phyloP scores from a whole-genome alignment of 2,797 vertebrate genomes.

The Neostethus bicornis region DNA sequence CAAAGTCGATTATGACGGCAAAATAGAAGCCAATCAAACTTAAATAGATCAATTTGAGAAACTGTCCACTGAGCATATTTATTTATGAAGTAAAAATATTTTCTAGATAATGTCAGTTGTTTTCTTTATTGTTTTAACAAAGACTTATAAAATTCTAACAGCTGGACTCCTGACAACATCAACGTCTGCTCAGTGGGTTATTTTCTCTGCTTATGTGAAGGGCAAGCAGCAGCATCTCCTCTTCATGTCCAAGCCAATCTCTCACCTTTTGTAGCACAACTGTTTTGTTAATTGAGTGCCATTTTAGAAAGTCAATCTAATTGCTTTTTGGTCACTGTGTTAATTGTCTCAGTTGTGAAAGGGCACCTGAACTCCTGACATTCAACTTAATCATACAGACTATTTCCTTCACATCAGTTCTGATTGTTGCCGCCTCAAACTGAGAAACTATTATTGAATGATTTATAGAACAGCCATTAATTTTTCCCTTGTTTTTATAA shows the following conservation, averaged over 20 bases:
- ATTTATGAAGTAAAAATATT: too few relatives aligned
- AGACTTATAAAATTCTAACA: conserved; percentile 6
- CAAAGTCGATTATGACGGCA: too few relatives aligned
- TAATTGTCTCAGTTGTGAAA: conserved; percentile 70
- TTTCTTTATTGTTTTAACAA: too few relatives aligned
- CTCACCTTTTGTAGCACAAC: conserved; percentile 22
- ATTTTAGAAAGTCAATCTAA: conserved; percentile 76
- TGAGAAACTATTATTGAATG: conserved; percentile 38
- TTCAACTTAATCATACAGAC: conserved; percentile 49
- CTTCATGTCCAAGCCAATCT: background rate
- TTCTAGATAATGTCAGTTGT: too few relatives aligned
- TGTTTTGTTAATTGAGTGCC: conserved; percentile 71
- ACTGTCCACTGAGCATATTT: too few relatives aligned
- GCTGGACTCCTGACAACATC: conserved; percentile 6
- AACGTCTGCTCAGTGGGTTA: background rate
- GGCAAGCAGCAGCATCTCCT: background rate
- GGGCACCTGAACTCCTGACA: conserved; percentile 50
- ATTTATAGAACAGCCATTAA: background rate
- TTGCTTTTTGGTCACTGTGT: conserved; percentile 74
- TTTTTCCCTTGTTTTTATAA: background rate
- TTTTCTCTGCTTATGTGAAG: background rate
- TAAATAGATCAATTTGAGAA: too few relatives aligned
- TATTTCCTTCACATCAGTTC: conserved; percentile 44
- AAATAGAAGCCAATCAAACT: too few relatives aligned
- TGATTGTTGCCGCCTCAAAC: conserved; percentile 7